These are phyloP conservation scores for Tridacna gigas DNA, from an alignment of 2,888 invertebrate species.

Conservation along the genomic window DNA sequence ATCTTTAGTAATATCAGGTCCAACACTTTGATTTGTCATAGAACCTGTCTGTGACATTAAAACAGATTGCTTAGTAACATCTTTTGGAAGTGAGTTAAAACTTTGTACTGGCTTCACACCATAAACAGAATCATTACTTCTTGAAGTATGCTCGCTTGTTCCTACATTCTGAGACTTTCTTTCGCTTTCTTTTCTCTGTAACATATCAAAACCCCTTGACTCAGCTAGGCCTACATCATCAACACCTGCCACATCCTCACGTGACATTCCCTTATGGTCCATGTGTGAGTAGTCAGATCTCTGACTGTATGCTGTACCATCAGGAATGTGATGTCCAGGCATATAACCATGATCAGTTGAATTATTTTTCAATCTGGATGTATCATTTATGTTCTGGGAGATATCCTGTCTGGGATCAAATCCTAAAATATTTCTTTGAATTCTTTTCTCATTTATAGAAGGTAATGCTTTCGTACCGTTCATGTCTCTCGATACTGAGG, in stretches of 20 bases:
- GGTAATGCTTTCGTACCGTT: too few species aligned
- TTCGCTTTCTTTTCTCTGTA: conserved; percentile 39
- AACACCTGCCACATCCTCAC: conserved; percentile 70
- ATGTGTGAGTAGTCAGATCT: conserved; percentile 66
- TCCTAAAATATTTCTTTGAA: conserved; percentile 18
- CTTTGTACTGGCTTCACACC: neutral
- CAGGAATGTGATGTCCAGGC: conserved; percentile 74
- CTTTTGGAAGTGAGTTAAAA: neutral
- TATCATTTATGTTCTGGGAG: conserved; percentile 10
- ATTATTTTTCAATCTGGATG: conserved; percentile 35
- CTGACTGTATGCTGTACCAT: conserved; percentile 74
- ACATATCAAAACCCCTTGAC: conserved; percentile 70
- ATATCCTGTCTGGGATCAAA: conserved; percentile 12
- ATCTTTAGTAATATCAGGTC: conserved; percentile 25
- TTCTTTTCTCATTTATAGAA: neutral
- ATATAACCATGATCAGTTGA: conserved; percentile 60
- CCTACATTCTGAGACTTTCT: neutral
- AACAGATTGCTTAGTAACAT: neutral
- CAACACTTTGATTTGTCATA: neutral
- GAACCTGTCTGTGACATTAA: neutral
- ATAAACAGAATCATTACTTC: neutral
- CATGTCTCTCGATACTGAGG: neutral
- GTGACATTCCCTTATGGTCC: conserved; percentile 62
- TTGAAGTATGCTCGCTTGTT: neutral
- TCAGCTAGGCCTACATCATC: conserved; percentile 72